Base-by-base conservation (phyloP, 2,797 vertebrate species). In the Pangasius krempfi region DNA sequence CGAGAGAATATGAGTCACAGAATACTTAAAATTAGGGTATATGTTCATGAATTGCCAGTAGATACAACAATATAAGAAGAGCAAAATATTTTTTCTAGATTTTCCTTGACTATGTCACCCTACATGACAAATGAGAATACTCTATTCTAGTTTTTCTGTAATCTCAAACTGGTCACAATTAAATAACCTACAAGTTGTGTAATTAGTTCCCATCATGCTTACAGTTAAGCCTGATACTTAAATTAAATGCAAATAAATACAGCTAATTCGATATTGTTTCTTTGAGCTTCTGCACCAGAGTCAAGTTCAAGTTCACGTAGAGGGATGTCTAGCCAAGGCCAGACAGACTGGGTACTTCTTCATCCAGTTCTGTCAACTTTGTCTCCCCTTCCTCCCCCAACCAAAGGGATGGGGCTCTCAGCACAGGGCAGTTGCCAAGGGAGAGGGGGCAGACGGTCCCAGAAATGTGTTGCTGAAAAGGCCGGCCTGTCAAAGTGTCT, bases 401-500 rank as follows among this genome's bases (percentile, higher is more conserved):
- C 84, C 89, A 93, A 91, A 94, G 94, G 93, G 93, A 94, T 93
- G 91, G 93, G 86, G 86, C 72, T 82, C 75, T 52, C 40, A 89
- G 90, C 90, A 94, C 95, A 95, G 95, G 93, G 94, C 96, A 94
- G 98, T 99, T 99, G 98, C 98, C 97, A 98, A 97, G 98, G 97
- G 97, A 98, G 97, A 96, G 89, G 94, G 91, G 92, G 94, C 96
- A 95, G 96, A 95, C 93, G 92, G 93, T 93, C 94, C 93, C 92
- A 96, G 96, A 96, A 97, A 99, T 98, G 98, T 95, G 92, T 95
- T 94, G 91, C 93, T 97, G 97, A 96, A 98, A 98, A 97, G 96
- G 96, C 96, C 96, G 91, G 96, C 96, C 97, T 98, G 98, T 98
- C 97, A 98, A 96, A 96, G 96, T 95, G 96, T 96, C 96, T 97